Base-by-base conservation (phyloP, 2,113 vertebrate species). In the Meleagris gallopavo region DNA sequence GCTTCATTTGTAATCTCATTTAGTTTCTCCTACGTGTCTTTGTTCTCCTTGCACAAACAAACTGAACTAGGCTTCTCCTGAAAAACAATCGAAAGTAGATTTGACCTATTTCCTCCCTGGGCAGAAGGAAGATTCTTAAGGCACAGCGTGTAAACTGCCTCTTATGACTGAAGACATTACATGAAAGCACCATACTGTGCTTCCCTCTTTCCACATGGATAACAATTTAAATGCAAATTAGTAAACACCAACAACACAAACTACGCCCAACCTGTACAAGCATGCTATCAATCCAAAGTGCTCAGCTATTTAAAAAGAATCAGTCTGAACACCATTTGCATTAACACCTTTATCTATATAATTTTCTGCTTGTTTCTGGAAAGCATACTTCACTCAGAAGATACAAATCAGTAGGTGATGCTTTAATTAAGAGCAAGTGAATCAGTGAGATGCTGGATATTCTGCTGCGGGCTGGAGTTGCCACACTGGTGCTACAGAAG, bases 171-270 rank as follows among this genome's bases (percentile, higher is more conserved):
- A 96, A 90, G 73, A 69, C 9, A 0, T 43, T 62, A 91, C 83
- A 87, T 29, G 36, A 95, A 93, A 57, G 57, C 85, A 72, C 71
- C 90, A 46, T 36, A 69, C 30, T 4, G 13, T 32, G 72, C 73
- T 41, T 74, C n/a, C 57, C 79, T 69, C 72, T 46, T 88, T 88
- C 84, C 79, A 94, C 40, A 58, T 57, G 70, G 89, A 64, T 83
- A 97, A 95, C 94, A 95, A 97, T 97, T 92, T 97, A 97, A 97
- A 97, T 97, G 90, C 88, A 97, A 97, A 97, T 97, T 73, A 94
- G 92, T 80, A 88, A 54, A 95, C 75, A 92, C 24, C 74, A 96
- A 67, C 67, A 87, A 84, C 78, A 65, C 62, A 83, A 96, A 85
- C 67, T 52, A 84, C 95, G 79, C 36, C 46, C 34, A 82, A 89